Evolutionary conservation across 2,797 vertebrate genomes (phyloP), one percentile per base, ranked within the genome.

Genomic region (Lepus townsendii): DNA sequence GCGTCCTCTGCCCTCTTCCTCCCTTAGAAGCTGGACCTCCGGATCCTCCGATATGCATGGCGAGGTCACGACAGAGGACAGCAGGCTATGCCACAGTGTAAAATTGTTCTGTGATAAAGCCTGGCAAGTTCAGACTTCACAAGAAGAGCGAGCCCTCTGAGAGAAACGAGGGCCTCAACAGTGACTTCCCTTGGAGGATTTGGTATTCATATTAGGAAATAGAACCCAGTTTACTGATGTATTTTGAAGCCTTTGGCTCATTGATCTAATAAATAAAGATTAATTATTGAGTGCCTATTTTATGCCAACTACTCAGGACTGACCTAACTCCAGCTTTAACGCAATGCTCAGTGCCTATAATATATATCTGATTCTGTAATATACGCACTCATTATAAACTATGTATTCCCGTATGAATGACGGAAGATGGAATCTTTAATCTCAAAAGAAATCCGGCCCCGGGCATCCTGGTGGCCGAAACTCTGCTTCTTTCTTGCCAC

Each of bases 81-180:
- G 93, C 98, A 98, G 87, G 98, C 98, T 8, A 98, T 97, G 76
- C 98, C 98, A 0, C 98, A 98, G 54, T 98, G 96, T 2, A 98
- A 98, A 35, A 99, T 97, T 0, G 98, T 99, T 68, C 98, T 97
- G 99, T 99, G 97, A 57, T 98, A 98, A 97, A 99, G 98, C 92
- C 98, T 99, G 42, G 35, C 71, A 42, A 63, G n/a, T 30, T 54
- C 54, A 60, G 89, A 80, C 27, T 42, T 30, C 42, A 76, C 30
- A 20, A 30, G 69, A 54, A 22, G 47, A 50, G 72, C 62, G 42
- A 71, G 24, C 14, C 30, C 26, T 89, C 68, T 4, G 16, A 65
- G 22, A 5, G n/a, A 63, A 27, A 54, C 7, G 16, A 38, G 47
- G 10, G 16, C 22, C 19, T 65, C 17, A 42, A 47, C 72, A 9